Conservation (phyloP, 2,113 vertebrate genomes). For the Anser cygnoides region DNA sequence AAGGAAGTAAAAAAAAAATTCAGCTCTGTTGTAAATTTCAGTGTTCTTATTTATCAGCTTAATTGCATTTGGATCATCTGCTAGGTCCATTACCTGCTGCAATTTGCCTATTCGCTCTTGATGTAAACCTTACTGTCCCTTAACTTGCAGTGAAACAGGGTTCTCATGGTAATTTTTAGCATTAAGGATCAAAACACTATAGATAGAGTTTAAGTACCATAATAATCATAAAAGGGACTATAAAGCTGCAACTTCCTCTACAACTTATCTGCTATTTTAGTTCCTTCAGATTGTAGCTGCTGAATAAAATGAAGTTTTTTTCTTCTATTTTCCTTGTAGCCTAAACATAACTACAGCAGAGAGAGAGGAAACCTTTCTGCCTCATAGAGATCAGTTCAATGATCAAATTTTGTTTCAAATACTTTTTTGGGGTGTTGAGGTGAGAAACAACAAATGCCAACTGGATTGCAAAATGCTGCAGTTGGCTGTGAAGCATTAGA, state of each 20-base stretch:
- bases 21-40: not conserved
- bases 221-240: not conserved
- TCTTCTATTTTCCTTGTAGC: not conserved
- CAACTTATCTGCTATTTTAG: not conserved
- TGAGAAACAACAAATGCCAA: not conserved
- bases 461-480: not conserved
- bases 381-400: not conserved
- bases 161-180: constrained; percentile 30
- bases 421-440: not conserved
- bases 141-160: constrained; percentile 3
- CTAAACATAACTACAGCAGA: not conserved
- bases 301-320: not conserved
- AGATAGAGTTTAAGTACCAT: not conserved
- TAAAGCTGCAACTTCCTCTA: not conserved
- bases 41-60: constrained; percentile 29
- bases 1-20: not conserved
- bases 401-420: not conserved
- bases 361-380: not conserved
- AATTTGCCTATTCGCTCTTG: constrained; percentile 32
- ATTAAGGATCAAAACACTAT: not conserved
- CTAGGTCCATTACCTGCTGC: not conserved
- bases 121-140: not conserved
- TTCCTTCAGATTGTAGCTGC: not conserved
- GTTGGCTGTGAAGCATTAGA: not conserved
- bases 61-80: constrained; percentile 25